Evolutionary conservation across 53 echinoderm and acorn worm genomes (phyloP).

Genomic region (Holothuria leucospilota): DNA sequence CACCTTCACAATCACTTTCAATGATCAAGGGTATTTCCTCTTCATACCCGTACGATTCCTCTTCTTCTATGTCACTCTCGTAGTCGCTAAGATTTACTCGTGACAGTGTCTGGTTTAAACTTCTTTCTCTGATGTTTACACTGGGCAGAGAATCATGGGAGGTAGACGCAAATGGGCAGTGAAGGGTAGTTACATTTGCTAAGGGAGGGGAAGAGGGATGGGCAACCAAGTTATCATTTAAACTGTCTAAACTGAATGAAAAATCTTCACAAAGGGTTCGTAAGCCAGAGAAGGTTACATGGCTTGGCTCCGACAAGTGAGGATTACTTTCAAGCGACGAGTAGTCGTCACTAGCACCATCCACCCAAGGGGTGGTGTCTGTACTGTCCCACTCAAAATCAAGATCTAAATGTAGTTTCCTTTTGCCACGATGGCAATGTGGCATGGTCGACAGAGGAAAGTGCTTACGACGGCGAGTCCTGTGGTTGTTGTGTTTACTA

Average conservation of each 20-base stretch:
- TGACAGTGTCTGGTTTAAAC: slow-evolving; percentile 42
- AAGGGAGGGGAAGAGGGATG: slow-evolving; percentile 20
- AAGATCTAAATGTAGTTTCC: slow-evolving; percentile 44
- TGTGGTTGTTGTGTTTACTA: slow-evolving; percentile 26
- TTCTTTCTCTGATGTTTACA: slow-evolving; percentile 48
- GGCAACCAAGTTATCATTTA: slow-evolving; percentile 90
- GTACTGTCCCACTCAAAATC: slow-evolving; percentile 25
- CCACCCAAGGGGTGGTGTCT: slow-evolving; percentile 26
- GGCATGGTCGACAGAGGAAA: slow-evolving; percentile 48
- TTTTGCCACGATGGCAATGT: slow-evolving; percentile 42
- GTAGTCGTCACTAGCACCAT: slow-evolving; percentile 32
- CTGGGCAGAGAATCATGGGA: neutral
- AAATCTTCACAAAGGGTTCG: slow-evolving; percentile 63
- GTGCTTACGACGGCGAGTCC: slow-evolving; percentile 22
- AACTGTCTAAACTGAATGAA: slow-evolving; percentile 93
- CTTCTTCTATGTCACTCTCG: slow-evolving; percentile 39
- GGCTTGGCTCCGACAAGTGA: neutral
- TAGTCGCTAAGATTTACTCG: slow-evolving; percentile 35
- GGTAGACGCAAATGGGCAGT: slow-evolving; percentile 36
- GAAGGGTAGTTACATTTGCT: slow-evolving; percentile 7
- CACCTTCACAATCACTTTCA: slow-evolving; percentile 35
- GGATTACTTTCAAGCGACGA: slow-evolving; percentile 39
- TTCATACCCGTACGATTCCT: slow-evolving; percentile 30
- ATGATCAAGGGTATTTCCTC: slow-evolving; percentile 52
- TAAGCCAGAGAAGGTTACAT: slow-evolving; percentile 18